Percentiles rank a stretch among this genome's conserved stretches.
Evolutionary conservation across 2,888 invertebrate species (phyloP).

Genomic region (Drosophila meridionalis): DNA sequence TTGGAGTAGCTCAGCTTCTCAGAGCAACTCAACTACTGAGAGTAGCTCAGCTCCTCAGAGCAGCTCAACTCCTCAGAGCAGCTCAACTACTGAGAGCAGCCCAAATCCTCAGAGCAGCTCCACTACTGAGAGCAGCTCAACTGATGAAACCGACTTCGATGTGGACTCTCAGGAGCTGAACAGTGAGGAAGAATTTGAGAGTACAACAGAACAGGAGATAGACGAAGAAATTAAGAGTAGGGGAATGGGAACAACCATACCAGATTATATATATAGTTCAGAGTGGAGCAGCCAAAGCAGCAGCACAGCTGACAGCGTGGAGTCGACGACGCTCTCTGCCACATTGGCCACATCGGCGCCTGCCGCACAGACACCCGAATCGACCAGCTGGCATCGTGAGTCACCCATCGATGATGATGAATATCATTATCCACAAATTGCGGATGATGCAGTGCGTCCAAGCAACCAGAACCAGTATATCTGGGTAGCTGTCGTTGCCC

Average conservation of each 20-base stretch:
- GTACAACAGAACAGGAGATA: not conserved
- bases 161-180: constrained; percentile 1
- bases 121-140: not conserved
- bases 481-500: not conserved
- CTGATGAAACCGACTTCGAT: not conserved
- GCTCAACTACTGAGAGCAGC: not conserved
- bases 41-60: not conserved
- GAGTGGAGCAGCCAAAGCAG: not conserved
- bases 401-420: constrained; percentile 30
- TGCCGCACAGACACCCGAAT: constrained; percentile 53
- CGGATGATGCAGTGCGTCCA: not conserved
- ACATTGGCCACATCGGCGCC: constrained; percentile 50
- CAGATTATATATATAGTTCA: not conserved
- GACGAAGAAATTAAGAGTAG: not conserved
- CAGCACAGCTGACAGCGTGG: not conserved
- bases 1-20: not conserved
- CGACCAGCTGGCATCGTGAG: constrained; percentile 57
- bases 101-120: not conserved
- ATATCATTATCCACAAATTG: constrained; percentile 35
- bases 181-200: not conserved
- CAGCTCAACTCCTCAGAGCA: not conserved
- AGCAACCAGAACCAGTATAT: not conserved
- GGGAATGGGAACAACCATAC: not conserved
- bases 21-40: not conserved
- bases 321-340: constrained; percentile 1